Conservation (phyloP, 2,888 invertebrate species). For the Microctonus hyperodae region DNA sequence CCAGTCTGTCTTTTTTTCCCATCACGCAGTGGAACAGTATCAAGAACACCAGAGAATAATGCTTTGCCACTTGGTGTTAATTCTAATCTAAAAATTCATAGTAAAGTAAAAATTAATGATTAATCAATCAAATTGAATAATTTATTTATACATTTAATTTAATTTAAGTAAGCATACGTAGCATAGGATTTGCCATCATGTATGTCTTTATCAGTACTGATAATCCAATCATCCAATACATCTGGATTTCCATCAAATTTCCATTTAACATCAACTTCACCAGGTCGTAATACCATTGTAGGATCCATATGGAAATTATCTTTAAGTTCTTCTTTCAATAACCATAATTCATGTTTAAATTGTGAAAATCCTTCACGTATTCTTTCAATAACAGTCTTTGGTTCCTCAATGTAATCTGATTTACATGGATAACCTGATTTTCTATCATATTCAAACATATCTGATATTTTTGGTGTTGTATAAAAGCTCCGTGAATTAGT, state of each 20-base stretch:
- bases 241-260: constrained; percentile 71
- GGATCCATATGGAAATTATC: constrained; percentile 73
- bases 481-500: constrained; percentile 41
- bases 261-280: constrained; percentile 79
- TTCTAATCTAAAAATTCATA: constrained; percentile 69
- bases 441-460: constrained; percentile 69
- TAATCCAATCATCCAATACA: constrained; percentile 74
- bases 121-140: constrained; percentile 1
- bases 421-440: constrained; percentile 68
- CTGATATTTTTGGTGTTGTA: constrained; percentile 46
- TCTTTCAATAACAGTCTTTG: constrained; percentile 63
- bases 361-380: constrained; percentile 72
- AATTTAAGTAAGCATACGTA: constrained; percentile 40
- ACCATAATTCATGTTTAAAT: constrained; percentile 71
- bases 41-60: constrained; percentile 76
- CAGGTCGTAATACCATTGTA: constrained; percentile 65
- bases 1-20: constrained; percentile 80
- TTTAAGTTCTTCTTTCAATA: constrained; percentile 74
- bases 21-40: constrained; percentile 78
- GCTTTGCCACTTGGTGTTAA: constrained; percentile 75
- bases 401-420: constrained; percentile 35
- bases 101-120: no score
- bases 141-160: not conserved
- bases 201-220: constrained; percentile 82
- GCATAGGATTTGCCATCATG: constrained; percentile 71